Conservation (phyloP, 2,113 vertebrate genomes). For the Beaufortia kweichowensis region DNA sequence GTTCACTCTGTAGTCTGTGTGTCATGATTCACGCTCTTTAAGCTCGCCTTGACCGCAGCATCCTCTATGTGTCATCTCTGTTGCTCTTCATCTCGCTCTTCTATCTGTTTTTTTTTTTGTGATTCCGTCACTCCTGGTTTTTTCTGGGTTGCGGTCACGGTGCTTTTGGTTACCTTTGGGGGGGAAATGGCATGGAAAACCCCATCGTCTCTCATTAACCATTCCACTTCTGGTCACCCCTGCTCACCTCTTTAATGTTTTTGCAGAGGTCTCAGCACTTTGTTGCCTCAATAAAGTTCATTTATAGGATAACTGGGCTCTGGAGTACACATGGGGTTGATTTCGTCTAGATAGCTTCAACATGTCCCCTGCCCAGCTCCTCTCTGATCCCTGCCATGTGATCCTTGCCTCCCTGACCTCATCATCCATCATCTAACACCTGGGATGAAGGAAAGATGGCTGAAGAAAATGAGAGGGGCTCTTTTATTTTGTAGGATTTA, state of each 20-base stretch:
- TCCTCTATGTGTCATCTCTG: conserved; percentile 56
- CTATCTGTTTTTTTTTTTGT: background rate
- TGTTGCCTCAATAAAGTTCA: conserved; percentile 81
- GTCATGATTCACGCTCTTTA: conserved; percentile 57
- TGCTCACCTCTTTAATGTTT: conserved; percentile 67
- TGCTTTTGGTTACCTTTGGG: conserved; percentile 29
- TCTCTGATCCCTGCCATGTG: conserved; percentile 62
- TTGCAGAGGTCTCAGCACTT: conserved; percentile 70
- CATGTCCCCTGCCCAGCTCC: conserved; percentile 61
- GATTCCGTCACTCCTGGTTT: background rate
- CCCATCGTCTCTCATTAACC: conserved; percentile 66
- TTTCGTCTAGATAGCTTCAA: conserved; percentile 78
- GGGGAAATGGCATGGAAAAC: background rate
- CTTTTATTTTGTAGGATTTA: conserved; percentile 82
- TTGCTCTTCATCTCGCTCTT: background rate
- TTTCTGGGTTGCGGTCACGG: conserved; percentile 4
- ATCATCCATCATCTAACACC: conserved; percentile 70
- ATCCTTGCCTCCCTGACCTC: conserved; percentile 60
- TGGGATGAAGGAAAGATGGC: conserved; percentile 67
- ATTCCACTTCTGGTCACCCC: conserved; percentile 46
- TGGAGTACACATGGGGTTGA: conserved; percentile 79
- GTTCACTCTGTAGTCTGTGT: conserved; percentile 57
- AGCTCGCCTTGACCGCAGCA: conserved; percentile 59
- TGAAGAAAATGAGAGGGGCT: conserved; percentile 52
- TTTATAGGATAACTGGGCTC: conserved; percentile 77